These are phyloP conservation scores for Vulpes ferrilata DNA, from an alignment of 2,113 vertebrate genomes.

Conservation along the genomic window DNA sequence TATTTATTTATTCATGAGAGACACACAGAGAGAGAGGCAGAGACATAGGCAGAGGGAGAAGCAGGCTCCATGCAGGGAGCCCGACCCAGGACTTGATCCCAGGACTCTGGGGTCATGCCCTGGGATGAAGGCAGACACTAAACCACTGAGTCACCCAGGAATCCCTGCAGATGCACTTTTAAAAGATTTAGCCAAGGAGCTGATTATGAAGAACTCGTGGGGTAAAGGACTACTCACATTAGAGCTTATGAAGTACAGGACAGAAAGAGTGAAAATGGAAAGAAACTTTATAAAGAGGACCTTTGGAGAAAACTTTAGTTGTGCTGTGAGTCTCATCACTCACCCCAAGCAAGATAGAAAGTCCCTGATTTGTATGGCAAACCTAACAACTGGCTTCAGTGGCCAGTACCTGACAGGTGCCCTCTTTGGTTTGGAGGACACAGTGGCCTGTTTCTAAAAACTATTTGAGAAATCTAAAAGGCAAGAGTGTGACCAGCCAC, in stretches of 20 bases:
- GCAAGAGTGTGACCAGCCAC: neutral
- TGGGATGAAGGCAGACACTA: too few relatives aligned
- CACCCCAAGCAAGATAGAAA: neutral
- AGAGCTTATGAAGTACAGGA: neutral
- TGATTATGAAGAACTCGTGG: neutral
- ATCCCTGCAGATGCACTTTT: neutral
- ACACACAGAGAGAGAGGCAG: too few relatives aligned
- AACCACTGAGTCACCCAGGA: too few relatives aligned
- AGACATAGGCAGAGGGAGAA: too few relatives aligned
- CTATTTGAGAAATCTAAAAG: neutral
- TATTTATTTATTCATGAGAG: too few relatives aligned
- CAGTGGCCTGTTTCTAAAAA: neutral
- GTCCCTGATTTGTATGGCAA: neutral
- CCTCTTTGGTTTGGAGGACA: neutral
- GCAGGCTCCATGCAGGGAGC: too few relatives aligned
- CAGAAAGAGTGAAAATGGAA: neutral
- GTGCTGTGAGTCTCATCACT: neutral
- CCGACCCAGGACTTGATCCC: too few relatives aligned
- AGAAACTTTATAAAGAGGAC: neutral
- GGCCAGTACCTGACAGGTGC: neutral
- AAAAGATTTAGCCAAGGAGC: neutral
- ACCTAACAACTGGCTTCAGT: neutral
- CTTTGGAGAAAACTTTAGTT: neutral
- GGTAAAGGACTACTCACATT: neutral
- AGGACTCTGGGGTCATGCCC: too few relatives aligned